Conservation (phyloP, 2,113 vertebrate species). For the Dipodomys spectabilis region DNA sequence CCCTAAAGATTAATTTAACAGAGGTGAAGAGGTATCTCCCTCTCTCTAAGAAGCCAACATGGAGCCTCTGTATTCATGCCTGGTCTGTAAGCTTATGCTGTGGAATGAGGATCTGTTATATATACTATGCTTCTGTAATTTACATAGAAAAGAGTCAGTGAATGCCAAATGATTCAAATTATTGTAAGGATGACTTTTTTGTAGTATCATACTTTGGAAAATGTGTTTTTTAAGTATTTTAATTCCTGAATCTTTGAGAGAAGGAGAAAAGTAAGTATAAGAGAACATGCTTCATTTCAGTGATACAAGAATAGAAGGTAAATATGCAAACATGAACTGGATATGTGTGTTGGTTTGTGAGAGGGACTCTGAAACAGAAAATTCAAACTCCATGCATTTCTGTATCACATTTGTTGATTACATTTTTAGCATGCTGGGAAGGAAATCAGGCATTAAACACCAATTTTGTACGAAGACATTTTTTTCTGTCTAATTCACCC, state of each 20-base stretch:
- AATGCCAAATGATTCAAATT: neutral
- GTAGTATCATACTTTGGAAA: constrained; percentile 10
- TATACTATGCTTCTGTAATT: neutral
- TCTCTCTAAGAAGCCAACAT: neutral
- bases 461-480: constrained; percentile 36
- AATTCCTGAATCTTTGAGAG: neutral
- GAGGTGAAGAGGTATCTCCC: neutral
- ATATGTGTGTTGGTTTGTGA: neutral
- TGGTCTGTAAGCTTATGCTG: neutral
- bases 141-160: neutral
- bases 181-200: neutral
- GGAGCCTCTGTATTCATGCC: neutral
- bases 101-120: neutral
- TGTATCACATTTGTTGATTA: constrained; percentile 50
- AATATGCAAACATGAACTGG: neutral
- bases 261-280: neutral
- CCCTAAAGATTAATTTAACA: neutral
- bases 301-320: neutral
- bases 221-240: neutral
- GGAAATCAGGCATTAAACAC: constrained; percentile 68
- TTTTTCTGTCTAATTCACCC: neutral
- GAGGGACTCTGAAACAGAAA: constrained; percentile 16
- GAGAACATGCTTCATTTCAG: neutral
- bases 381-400: constrained; percentile 2
- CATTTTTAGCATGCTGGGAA: constrained; percentile 62